These are phyloP conservation scores for Salminus brasiliensis DNA, from an alignment of 2,113 vertebrate genomes.

Conservation along the genomic window DNA sequence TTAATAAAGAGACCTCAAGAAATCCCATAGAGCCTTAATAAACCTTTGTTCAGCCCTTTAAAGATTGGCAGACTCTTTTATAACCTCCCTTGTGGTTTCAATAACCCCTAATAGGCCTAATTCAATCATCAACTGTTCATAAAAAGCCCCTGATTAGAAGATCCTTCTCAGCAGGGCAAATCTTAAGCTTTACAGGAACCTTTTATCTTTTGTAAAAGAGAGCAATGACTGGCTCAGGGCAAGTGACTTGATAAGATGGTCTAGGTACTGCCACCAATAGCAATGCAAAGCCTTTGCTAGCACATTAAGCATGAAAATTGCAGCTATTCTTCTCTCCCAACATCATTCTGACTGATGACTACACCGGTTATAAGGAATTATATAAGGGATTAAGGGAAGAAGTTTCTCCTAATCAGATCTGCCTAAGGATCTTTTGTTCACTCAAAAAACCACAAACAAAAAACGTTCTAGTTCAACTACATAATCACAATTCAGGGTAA, in stretches of 20 bases:
- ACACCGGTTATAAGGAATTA: too few species aligned
- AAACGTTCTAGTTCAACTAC: neutral
- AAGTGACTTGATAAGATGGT: neutral
- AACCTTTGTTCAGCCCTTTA: neutral
- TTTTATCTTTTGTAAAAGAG: neutral
- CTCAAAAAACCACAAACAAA: neutral
- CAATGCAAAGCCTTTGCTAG: neutral
- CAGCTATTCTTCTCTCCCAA: too few species aligned
- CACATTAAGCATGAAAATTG: neutral
- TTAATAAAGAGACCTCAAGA: neutral
- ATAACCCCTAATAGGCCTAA: neutral
- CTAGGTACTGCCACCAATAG: neutral
- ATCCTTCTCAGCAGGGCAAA: neutral
- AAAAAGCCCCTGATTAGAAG: neutral
- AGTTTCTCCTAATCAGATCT: neutral
- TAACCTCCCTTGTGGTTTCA: neutral
- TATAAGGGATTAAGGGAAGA: too few species aligned
- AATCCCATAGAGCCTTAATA: conserved; percentile 1
- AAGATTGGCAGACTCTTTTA: neutral
- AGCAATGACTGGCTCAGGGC: neutral
- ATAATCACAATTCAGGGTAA: neutral
- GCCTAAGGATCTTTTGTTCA: neutral
- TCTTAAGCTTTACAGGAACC: neutral
- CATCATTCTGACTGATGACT: too few species aligned
- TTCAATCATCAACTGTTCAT: neutral